Evolutionary conservation across 1,140 invertebrate genomes (phyloP).

Genomic region (Camponotus floridanus): DNA sequence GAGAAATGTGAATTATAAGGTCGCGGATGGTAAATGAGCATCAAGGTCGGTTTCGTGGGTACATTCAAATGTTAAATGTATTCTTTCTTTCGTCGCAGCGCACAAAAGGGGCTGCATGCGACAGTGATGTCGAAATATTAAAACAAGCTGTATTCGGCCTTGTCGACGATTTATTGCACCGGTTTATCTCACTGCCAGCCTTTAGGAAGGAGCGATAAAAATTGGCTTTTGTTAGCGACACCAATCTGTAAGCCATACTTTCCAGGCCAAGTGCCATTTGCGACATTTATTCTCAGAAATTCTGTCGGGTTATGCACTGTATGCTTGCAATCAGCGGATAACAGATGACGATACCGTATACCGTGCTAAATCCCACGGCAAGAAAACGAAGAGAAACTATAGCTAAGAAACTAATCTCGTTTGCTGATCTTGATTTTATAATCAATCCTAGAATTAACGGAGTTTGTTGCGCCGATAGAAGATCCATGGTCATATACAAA

Average conservation of each 20-base stretch:
- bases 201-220: slow-evolving; percentile 38
- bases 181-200: slow-evolving; percentile 23
- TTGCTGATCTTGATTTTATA: slow-evolving; percentile 53
- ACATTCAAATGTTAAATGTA: slow-evolving; percentile 54
- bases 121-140: slow-evolving; percentile 66
- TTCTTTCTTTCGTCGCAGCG: slow-evolving; percentile 18
- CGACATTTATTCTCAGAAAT: slow-evolving; percentile 40
- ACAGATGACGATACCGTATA: slow-evolving; percentile 59
- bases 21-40: slow-evolving; percentile 49
- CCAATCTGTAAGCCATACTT: slow-evolving; percentile 12
- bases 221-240: slow-evolving; percentile 39
- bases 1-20: slow-evolving; percentile 59
- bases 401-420: slow-evolving; percentile 21
- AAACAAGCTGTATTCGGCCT: slow-evolving; percentile 54
- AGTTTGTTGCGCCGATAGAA: slow-evolving; percentile 6
- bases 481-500: not conserved
- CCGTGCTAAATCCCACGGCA: slow-evolving; percentile 56
- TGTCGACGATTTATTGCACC: slow-evolving; percentile 51
- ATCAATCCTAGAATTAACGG: slow-evolving; percentile 45
- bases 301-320: slow-evolving; percentile 9
- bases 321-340: slow-evolving; percentile 37
- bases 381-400: slow-evolving; percentile 43
- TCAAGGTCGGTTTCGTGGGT: slow-evolving; percentile 40
- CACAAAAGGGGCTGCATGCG: slow-evolving; percentile 28
- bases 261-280: slow-evolving; percentile 7